Evolutionary conservation across 2,888 invertebrate genomes (phyloP), one percentile per base, ranked within the genome.

Genomic region (Saturnia japonica): DNA sequence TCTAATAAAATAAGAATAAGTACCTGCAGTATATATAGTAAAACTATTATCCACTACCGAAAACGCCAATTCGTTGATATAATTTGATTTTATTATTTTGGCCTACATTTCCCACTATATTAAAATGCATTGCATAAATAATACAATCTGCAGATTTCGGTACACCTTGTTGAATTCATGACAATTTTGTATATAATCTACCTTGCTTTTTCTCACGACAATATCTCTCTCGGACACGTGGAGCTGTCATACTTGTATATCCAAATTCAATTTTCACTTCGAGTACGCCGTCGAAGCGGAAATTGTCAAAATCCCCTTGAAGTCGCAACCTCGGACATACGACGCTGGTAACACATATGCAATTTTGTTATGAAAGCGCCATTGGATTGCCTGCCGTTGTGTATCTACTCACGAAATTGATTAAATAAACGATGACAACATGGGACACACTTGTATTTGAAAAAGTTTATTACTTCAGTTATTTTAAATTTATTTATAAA

Each of bases 261-360:
- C 40, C 64, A 73, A 73, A 84, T 81, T 81, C 81, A 80, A 82
- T 82, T 82, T 79, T 80, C 75, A 71, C 73, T 70, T 68, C 74
- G 74, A 64, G 71, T 72, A 75, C 64, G 73, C 70, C 57, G 74
- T 75, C 76, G 74, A 74, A 74, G 70, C 82, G 82, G 85, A 83
- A 80, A 84, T 85, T 82, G 75, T 77, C 74, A 73, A 78, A 77
- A 80, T 74, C 76, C 80, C 71, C 75, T 80, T 77, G 74, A 64
- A 64, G 40, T 64, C 34, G 64, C 64, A 40, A 64, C 70, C 74
- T 66, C 71, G 72, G 69, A 70, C 75, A 54, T 69, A 74, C 72
- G 69, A 72, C 72, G 71, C 72, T 70, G 73, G 43, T 68, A 71
- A 68, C 76, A 75, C 75, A 72, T 72, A 72, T 72, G 68, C 74